Evolutionary conservation across 2,888 invertebrate genomes (phyloP), one percentile per base, ranked within the genome.

Genomic region (Odontothrips loti): DNA sequence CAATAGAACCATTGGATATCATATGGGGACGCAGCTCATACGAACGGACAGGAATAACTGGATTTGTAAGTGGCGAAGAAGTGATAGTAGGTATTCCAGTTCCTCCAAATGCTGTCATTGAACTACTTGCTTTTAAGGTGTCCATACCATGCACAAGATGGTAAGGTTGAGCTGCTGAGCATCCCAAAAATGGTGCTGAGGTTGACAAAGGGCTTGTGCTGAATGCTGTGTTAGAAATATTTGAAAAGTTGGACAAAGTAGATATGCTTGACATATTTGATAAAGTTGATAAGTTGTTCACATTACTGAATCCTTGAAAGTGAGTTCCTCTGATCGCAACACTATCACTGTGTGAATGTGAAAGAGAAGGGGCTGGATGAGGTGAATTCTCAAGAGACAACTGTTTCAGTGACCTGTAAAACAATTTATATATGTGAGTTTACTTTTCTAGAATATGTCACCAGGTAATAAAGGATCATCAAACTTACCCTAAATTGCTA

Each of bases 401-500:
- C 1, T 75, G 68, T 10, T 10, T 75, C 27, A 8, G 68, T 8
- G 68, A 12, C 68, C 68, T 75, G 68, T 27, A 75, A 75, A 58
- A 58, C 51, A 17, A 2, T 58, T 58, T 17, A 2, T 58, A n/a
- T 20, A 17, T 58, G 58, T 15, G 17, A n/a, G 17, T 17, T 58
- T 43, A 6, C 34, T 43, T 2, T 2, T 75, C 9, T 11, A 75
- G 27, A 12, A 75, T 27, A 58, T 58, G 34, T 58, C 15, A 43
- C 2, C 34, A 2, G 34, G 58, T 58, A 27, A 27, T 27, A 27
- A 27, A 75, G 9, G 68, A 79, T 3, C 15, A 20, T 43, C 6
- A 79, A 6, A 34, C 80, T n/a, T 58, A 80, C 58, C 80, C 80
- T 8, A 80, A 63, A 23, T 48, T 47, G 47, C 47, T 34, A 48